Conservation (phyloP, 2,797 vertebrate genomes). For the Acanthurus lineatus region DNA sequence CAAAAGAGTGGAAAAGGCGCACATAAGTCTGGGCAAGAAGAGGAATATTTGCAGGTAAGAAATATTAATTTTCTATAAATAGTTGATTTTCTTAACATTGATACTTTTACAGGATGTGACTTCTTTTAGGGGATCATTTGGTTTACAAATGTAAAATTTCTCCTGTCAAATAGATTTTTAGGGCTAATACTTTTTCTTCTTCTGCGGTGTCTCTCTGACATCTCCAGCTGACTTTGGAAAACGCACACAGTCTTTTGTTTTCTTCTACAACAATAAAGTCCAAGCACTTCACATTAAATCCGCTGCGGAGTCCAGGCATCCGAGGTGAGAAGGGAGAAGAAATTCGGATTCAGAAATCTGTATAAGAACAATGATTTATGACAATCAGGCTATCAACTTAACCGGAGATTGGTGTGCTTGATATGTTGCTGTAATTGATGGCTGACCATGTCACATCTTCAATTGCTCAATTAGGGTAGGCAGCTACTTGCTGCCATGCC, state of each 20-base stretch:
- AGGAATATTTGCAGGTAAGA: slow-evolving; percentile 37
- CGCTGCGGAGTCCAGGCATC: slow-evolving; percentile 36
- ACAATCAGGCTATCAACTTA: slow-evolving; percentile 63
- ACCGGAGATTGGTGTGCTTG: slow-evolving; percentile 71
- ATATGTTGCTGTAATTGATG: slow-evolving; percentile 79
- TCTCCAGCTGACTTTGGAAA: slow-evolving; percentile 41
- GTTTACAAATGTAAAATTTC: neutral
- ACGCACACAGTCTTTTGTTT: slow-evolving; percentile 46
- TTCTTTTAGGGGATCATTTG: neutral
- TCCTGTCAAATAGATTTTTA: neutral
- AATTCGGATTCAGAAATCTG: slow-evolving; percentile 58
- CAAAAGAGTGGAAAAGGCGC: slow-evolving; percentile 49
- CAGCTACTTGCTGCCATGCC: slow-evolving; percentile 72
- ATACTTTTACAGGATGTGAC: neutral
- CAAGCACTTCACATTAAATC: slow-evolving; percentile 68
- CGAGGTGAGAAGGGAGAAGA: neutral
- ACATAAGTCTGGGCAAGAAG: slow-evolving; percentile 30
- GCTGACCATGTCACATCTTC: slow-evolving; percentile 85
- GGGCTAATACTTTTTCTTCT: neutral
- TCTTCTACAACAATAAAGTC: slow-evolving; percentile 49
- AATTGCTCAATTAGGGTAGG: slow-evolving; percentile 79
- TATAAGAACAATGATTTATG: slow-evolving; percentile 68
- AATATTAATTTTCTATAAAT: neutral
- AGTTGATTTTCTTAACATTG: neutral
- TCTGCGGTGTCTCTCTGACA: slow-evolving; percentile 34